Conservation (phyloP, 2,888 invertebrate genomes). For the Abrostola triplasia region DNA sequence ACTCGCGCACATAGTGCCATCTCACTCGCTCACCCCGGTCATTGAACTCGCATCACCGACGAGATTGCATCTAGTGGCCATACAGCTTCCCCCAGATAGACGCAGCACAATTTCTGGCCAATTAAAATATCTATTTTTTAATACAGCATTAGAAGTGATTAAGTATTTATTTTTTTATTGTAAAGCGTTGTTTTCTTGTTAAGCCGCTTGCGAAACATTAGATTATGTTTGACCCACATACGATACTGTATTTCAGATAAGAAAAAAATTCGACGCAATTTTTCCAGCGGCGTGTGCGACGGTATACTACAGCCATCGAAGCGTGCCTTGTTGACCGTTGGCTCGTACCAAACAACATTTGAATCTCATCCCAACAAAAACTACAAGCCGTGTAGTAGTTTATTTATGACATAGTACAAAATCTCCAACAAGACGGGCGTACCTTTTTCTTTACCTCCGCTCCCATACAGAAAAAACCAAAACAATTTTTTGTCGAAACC, state of each 20-base stretch:
- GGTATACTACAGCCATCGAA: slow-evolving; percentile 51
- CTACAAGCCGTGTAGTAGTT: slow-evolving; percentile 75
- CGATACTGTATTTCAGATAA: slow-evolving; percentile 69
- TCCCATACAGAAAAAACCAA: slow-evolving; percentile 81
- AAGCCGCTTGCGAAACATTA: slow-evolving; percentile 68
- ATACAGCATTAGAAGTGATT: slow-evolving; percentile 47
- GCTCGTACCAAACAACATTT: slow-evolving; percentile 72
- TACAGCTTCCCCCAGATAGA: slow-evolving; percentile 85
- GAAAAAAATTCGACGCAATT: slow-evolving; percentile 74
- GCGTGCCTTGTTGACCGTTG: slow-evolving; percentile 74
- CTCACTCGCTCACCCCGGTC: slow-evolving; percentile 76
- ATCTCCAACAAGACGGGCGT: slow-evolving; percentile 77
- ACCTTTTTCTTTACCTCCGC: slow-evolving; percentile 68
- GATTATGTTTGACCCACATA: slow-evolving; percentile 78
- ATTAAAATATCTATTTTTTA: slow-evolving; percentile 80
- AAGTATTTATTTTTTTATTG: slow-evolving; percentile 18
- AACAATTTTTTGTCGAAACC: slow-evolving; percentile 83
- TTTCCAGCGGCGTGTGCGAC: slow-evolving; percentile 53
- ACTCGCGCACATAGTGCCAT: slow-evolving; percentile 70
- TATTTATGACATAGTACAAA: slow-evolving; percentile 82
- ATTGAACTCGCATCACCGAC: slow-evolving; percentile 85
- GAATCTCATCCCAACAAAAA: slow-evolving; percentile 75
- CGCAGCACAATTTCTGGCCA: slow-evolving; percentile 81
- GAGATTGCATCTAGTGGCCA: slow-evolving; percentile 87
- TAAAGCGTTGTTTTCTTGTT: slow-evolving; percentile 40